Conservation (phyloP, 2,113 vertebrate species). For the Sinocyclocheilus grahami region DNA sequence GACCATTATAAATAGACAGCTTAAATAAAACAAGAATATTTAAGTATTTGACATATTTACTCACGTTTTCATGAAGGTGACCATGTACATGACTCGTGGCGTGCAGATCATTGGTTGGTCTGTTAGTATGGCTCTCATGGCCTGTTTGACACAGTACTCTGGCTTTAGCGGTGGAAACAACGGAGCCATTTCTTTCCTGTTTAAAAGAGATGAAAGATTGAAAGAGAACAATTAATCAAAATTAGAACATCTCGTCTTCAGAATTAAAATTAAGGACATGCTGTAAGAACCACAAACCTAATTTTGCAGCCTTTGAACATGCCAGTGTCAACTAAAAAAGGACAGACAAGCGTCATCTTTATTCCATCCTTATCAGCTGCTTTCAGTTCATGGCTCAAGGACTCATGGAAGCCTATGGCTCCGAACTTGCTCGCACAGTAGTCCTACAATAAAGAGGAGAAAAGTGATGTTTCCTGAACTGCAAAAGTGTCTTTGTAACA, state of each 20-base stretch:
- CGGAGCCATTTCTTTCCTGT: slow-evolving; percentile 47
- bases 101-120: slow-evolving; percentile 54
- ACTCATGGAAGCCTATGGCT: slow-evolving; percentile 88
- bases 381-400: slow-evolving; percentile 87
- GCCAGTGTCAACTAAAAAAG: slow-evolving; percentile 87
- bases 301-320: slow-evolving; percentile 89
- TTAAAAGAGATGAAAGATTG: background rate
- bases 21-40: background rate
- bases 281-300: slow-evolving; percentile 69
- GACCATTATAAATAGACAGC: background rate
- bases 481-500: background rate
- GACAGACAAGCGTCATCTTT: slow-evolving; percentile 88
- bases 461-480: too few species aligned
- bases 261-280: background rate
- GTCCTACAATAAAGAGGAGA: slow-evolving; percentile 71
- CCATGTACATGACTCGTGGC: slow-evolving; percentile 46
- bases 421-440: slow-evolving; percentile 93
- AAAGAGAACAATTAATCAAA: background rate
- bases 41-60: background rate
- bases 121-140: slow-evolving; percentile 60
- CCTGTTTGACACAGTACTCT: slow-evolving; percentile 53
- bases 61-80: slow-evolving; percentile 60
- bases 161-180: slow-evolving; percentile 52
- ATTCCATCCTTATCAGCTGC: slow-evolving; percentile 88
- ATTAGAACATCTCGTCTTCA: background rate